These are phyloP conservation scores for Poecile atricapillus DNA, from an alignment of 2,113 vertebrate species.

Conservation along the genomic window DNA sequence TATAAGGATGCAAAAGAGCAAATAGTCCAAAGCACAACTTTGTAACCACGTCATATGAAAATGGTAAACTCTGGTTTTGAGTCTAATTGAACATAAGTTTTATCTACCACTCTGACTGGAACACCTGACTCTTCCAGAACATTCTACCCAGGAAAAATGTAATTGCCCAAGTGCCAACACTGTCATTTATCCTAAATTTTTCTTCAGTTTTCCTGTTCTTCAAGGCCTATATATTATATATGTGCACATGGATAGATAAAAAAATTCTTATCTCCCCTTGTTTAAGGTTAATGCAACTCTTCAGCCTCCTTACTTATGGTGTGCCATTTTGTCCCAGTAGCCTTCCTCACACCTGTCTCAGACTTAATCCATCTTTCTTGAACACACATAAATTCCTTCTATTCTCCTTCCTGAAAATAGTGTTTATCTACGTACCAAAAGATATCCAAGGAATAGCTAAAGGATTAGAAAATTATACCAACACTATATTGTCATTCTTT, in stretches of 20 bases:
- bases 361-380: background rate
- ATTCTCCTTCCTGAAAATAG: background rate
- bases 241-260: background rate
- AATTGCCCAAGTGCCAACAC: background rate
- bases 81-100: fast-evolving
- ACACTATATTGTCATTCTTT: background rate
- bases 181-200: background rate
- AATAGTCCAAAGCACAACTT: background rate
- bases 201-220: background rate
- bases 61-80: background rate
- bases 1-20: background rate
- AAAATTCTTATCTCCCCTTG: background rate
- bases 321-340: background rate
- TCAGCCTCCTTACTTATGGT: background rate
- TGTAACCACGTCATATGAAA: background rate
- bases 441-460: background rate
- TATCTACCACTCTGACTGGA: background rate
- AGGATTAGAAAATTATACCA: background rate
- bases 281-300: background rate
- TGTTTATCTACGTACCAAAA: background rate
- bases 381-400: background rate
- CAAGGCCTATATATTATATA: background rate
- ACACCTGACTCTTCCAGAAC: background rate
- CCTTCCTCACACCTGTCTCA: background rate
- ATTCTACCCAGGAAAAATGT: background rate